Conservation (phyloP, 2,888 invertebrate genomes). For the Drosophila meridiana region DNA sequence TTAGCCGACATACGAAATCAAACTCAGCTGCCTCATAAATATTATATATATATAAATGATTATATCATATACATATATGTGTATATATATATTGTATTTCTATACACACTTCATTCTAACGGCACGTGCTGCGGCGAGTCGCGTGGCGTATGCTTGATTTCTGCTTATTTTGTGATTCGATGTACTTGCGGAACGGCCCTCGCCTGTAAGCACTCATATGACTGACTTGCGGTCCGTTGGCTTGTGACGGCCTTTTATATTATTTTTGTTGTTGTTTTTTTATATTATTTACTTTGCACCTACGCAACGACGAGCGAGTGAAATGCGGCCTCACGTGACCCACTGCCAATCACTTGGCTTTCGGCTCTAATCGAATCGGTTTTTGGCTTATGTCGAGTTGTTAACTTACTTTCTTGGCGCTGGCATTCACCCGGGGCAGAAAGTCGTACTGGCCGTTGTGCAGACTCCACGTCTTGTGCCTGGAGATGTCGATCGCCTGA, state of each 20-base stretch:
- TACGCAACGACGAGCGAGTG: conserved; percentile 56
- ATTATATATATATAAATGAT: neutral
- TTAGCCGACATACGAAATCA: conserved; percentile 13
- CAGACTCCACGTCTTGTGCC: conserved; percentile 47
- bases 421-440: conserved; percentile 65
- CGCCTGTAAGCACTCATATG: conserved; percentile 49
- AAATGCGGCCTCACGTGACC: conserved; percentile 65
- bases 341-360: conserved; percentile 12
- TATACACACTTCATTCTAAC: conserved; percentile 1
- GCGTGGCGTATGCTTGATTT: conserved; percentile 27
- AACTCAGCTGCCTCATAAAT: neutral
- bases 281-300: conserved; percentile 59
- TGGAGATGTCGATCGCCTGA: conserved; percentile 60
- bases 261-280: neutral
- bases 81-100: neutral
- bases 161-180: neutral
- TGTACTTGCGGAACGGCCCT: conserved; percentile 26
- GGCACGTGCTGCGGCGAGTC: conserved; percentile 37
- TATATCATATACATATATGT: neutral
- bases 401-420: conserved; percentile 32
- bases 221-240: conserved; percentile 28
- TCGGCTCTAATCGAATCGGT: conserved; percentile 47
- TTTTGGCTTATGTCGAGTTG: neutral
- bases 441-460: conserved; percentile 68
- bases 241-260: conserved; percentile 47